phyloP scores from a whole-genome alignment of 2,797 vertebrate species.

The Characodon lateralis region DNA sequence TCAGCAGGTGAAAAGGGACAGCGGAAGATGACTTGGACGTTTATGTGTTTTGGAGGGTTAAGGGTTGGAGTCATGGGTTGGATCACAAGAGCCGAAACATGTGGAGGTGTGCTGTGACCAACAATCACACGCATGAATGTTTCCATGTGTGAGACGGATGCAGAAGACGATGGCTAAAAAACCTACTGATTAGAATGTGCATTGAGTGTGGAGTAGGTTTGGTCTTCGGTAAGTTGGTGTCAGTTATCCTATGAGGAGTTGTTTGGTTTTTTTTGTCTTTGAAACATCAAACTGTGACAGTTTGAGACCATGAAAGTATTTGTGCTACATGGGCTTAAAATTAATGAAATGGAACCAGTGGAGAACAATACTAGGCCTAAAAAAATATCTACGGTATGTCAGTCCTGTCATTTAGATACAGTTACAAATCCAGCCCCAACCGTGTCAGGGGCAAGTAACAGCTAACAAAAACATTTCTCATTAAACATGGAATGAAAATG shows the following conservation, averaged over 20 bases:
- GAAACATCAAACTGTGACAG: neutral
- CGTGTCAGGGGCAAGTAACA: neutral
- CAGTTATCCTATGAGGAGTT: conserved; percentile 26
- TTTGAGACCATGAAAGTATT: neutral
- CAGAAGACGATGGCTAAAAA: conserved; percentile 26
- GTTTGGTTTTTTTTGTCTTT: conserved; percentile 22
- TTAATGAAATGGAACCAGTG: too few species aligned
- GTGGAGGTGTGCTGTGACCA: conserved; percentile 22
- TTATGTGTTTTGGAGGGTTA: conserved; percentile 8
- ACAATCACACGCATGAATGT: conserved; percentile 52
- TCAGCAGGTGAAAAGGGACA: conserved; percentile 29
- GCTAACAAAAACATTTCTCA: neutral
- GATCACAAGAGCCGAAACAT: conserved; percentile 17
- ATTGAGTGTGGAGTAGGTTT: neutral
- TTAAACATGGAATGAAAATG: neutral
- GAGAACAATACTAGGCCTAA: too few species aligned
- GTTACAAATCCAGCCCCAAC: neutral
- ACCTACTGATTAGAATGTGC: conserved; percentile 33
- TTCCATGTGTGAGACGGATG: conserved; percentile 63
- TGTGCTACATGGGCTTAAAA: neutral
- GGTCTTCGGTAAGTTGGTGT: conserved; percentile 30
- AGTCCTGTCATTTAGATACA: too few species aligned
- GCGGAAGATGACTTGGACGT: conserved; percentile 9
- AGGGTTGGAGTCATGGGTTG: neutral
- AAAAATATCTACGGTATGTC: too few species aligned